phyloP scores from a whole-genome alignment of 2,888 invertebrate species.

The Flabesymbios commensalis region DNA sequence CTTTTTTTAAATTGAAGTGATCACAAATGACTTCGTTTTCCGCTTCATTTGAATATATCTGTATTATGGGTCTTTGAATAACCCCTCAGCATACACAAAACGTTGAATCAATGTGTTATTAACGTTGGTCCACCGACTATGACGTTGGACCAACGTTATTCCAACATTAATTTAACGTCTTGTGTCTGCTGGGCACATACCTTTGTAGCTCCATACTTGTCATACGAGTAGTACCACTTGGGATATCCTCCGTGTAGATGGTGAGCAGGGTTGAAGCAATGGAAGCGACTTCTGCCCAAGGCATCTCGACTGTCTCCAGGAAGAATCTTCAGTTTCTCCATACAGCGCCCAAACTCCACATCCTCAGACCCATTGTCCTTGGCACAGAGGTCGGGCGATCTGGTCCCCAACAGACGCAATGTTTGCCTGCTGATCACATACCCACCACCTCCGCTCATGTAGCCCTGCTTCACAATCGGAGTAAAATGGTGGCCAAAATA shows the following conservation, averaged over 20 bases:
- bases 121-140: too few relatives aligned
- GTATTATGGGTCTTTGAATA: too few relatives aligned
- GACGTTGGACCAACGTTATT: too few relatives aligned
- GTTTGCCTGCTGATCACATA: conserved; percentile 5
- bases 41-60: too few relatives aligned
- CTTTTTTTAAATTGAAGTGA: too few relatives aligned
- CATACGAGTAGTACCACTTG: conserved; percentile 47
- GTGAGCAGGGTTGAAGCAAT: conserved; percentile 48
- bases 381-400: not conserved
- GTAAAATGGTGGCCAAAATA: conserved; percentile 69
- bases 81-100: too few relatives aligned
- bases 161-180: too few relatives aligned
- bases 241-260: conserved; percentile 49
- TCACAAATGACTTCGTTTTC: too few relatives aligned
- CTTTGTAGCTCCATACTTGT: conserved; percentile 46
- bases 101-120: too few relatives aligned
- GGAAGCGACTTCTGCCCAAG: conserved; percentile 48
- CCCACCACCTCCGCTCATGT: conserved; percentile 8
- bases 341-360: conserved; percentile 49
- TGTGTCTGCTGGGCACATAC: too few relatives aligned
- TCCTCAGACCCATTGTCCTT: conserved; percentile 45
- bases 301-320: conserved; percentile 44
- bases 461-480: conserved; percentile 9
- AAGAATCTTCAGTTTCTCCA: conserved; percentile 47
- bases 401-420: conserved; percentile 5